Base-by-base conservation (phyloP, 92 coral and sea anemone species). In the Epizoanthus ramosus region DNA sequence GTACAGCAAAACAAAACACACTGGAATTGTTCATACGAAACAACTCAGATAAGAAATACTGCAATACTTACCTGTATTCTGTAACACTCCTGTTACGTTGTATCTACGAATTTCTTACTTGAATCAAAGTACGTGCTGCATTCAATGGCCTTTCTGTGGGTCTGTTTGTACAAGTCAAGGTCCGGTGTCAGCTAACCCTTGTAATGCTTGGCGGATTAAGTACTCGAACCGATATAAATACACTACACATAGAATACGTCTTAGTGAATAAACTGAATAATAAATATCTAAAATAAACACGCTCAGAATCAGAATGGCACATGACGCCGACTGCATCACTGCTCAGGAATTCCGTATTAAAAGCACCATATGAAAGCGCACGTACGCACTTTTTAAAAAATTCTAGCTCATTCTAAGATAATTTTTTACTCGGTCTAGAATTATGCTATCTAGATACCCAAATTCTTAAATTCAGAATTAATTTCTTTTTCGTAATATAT, bases 131-230 rank as follows among this genome's bases (percentile, higher is more conserved):
- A 74, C 79, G 79, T 74, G 79, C 79, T 54, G 22, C n/a, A 28
- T 10, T 10, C 22, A 56, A n/a, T 4, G 10, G 47, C 19, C 25
- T 71, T 22, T 16, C 8, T 41, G 7, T 33, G 8, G 3, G 21
- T 68, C n/a, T 74, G 33, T 74, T 74, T 74, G 65, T 23, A 74
- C 79, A 54, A 74, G 64, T 28, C 65, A 56, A 28, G n/a, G n/a
- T n/a, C 17, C 79, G 14, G 14, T 73, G 79, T 74, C 79, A 74
- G 65, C 65, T 31, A 28, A 56, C 79, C 65, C 50, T 24, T 74
- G 59, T n/a, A 39, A 56, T 53, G 54, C 50, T 22, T 43, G 25
- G 65, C 47, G 65, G 73, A 56, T 74, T 14, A 31, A 53, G 16
- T 7, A 24, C 8, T 52, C 52, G 64, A 13, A 28, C 28, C 19